Evolutionary conservation across 2,888 invertebrate genomes (phyloP).

Genomic region (Lasioglossum marginatum): DNA sequence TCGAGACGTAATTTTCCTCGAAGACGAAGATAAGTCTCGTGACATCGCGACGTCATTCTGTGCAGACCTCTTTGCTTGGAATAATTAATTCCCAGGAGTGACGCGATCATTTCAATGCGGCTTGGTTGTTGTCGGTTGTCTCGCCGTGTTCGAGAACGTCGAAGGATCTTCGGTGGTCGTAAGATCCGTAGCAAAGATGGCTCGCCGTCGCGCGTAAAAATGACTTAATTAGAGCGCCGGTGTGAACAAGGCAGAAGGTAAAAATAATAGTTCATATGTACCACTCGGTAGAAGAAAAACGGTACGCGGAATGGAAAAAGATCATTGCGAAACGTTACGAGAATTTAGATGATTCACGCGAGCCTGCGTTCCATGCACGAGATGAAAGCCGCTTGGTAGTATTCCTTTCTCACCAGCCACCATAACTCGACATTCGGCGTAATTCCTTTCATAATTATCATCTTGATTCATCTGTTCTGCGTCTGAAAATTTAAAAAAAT

Average conservation of each 20-base stretch:
- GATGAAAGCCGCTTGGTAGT: neutral
- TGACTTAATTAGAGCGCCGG: conserved; percentile 60
- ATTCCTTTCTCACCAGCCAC: neutral
- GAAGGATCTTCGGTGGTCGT: conserved; percentile 23
- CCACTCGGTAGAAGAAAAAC: conserved; percentile 19
- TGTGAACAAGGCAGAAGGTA: conserved; percentile 61
- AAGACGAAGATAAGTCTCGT: neutral
- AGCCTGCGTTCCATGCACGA: conserved; percentile 8
- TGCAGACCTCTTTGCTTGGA: neutral
- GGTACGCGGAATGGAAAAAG: conserved; percentile 28
- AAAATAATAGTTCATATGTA: conserved; percentile 59
- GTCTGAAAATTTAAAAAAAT: neutral
- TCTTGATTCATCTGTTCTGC: neutral
- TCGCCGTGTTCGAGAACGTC: neutral
- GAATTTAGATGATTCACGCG: conserved; percentile 48
- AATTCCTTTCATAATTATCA: neutral
- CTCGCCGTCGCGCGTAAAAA: conserved; percentile 52
- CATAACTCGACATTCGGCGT: neutral
- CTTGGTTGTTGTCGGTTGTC: neutral
- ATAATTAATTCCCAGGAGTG: neutral
- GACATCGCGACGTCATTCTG: neutral
- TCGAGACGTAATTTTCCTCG: neutral
- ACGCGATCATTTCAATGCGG: neutral
- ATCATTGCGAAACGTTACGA: conserved; percentile 37
- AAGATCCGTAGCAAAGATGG: conserved; percentile 47